Conservation (phyloP, 2,797 vertebrate species). For the Momotus momota region DNA sequence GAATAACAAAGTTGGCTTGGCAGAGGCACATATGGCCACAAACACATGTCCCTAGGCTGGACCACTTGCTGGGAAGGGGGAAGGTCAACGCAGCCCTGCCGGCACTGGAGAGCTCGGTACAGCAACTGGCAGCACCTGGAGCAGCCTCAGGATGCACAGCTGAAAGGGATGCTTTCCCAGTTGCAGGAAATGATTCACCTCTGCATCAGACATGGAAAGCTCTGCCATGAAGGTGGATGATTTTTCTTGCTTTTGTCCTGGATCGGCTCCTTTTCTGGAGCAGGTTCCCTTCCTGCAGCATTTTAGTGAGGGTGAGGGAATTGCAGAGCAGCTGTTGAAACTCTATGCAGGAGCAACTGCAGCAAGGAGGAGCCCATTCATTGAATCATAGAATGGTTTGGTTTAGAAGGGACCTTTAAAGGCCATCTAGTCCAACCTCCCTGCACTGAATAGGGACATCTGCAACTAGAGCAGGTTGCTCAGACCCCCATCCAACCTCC, state of each 20-base stretch:
- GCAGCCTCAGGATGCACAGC: accelerated
- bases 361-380: neutral
- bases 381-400: neutral
- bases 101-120: neutral
- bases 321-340: neutral
- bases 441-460: neutral
- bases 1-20: accelerated
- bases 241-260: neutral
- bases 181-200: neutral
- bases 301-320: neutral
- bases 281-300: neutral
- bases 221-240: neutral
- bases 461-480: neutral
- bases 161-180: neutral
- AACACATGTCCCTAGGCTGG: accelerated
- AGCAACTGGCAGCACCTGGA: neutral
- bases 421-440: neutral
- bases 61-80: neutral
- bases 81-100: neutral
- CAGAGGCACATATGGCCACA: accelerated
- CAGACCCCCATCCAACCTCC: neutral
- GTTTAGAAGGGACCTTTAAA: too few species aligned
- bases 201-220: neutral
- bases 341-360: neutral
- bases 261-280: neutral